These are phyloP conservation scores for Girardinus metallicus DNA, from an alignment of 2,797 vertebrate genomes.

Conservation along the genomic window DNA sequence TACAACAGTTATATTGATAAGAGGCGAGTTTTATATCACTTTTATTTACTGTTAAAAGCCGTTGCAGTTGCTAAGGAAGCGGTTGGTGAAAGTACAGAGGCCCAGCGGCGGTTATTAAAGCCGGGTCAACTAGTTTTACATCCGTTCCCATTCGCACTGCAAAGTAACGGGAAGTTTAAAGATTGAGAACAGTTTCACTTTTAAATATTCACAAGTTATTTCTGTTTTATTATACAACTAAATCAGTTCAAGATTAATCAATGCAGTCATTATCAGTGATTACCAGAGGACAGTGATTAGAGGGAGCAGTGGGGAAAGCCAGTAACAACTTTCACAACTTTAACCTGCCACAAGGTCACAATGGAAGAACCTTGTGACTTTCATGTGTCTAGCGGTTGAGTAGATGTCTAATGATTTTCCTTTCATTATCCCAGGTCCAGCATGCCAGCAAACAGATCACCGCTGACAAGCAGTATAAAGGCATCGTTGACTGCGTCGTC, in stretches of 20 bases:
- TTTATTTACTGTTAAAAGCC: not conserved
- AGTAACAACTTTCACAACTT: not conserved
- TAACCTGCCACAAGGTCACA: constrained; percentile 60
- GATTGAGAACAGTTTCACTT: not conserved
- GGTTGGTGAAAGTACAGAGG: constrained; percentile 7
- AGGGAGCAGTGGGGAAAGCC: rapidly evolving
- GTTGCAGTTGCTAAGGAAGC: not conserved
- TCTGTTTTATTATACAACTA: not conserved
- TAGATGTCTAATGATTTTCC: constrained; percentile 12
- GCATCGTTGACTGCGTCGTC: constrained; percentile 87
- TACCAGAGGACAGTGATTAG: not conserved
- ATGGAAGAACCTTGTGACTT: constrained; percentile 37
- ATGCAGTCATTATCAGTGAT: not conserved
- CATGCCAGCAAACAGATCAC: constrained; percentile 89
- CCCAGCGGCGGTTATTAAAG: constrained; percentile 16
- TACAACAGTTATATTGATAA: rapidly evolving
- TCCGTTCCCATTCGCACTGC: not conserved
- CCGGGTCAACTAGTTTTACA: constrained; percentile 35
- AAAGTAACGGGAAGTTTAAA: not conserved
- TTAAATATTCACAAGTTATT: not conserved
- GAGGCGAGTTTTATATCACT: rapidly evolving
- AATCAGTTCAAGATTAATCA: rapidly evolving
- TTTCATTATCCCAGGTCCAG: constrained; percentile 66
- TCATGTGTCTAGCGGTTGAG: not conserved
- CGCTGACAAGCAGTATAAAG: constrained; percentile 87